Evolutionary conservation across 1,140 invertebrate genomes (phyloP), one percentile per base, ranked within the genome.

Genomic region (Drosophila lini): DNA sequence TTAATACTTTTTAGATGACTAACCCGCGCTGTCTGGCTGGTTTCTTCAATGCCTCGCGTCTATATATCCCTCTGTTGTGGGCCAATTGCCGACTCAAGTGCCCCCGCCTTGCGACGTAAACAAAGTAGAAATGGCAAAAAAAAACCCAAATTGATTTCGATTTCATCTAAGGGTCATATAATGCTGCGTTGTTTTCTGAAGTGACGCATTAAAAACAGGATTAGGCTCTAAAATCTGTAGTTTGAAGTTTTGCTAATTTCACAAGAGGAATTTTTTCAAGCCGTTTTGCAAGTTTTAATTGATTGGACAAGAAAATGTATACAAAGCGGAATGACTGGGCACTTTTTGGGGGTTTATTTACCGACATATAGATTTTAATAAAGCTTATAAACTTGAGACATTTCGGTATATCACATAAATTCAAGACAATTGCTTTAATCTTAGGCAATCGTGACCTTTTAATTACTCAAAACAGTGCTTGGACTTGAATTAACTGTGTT

Each of bases 141-240:
- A 76, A 76, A 59, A 47, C 53, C 61, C 74, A 76, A 76, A 76
- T 76, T 76, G 55, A 76, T 76, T 76, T 76, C 62, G 73, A 59
- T 76, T 77, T 76, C 73, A 76, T 76, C 55, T 41, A 36, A 36
- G 36, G 36, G 38, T 65, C 41, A 47, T 47, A 41, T 44, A 40
- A 52, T 40, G 25, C 38, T 40, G 8, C 44, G 32, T 44, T 47
- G 36, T 19, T 56, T 38, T 19, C 40, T 38, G 36, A n/a, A 77
- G 34, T 42, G 59, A 48, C 42, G 70, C 16, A 50, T 15, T 56
- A 42, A 32, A 71, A 57, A 65, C 57, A 36, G 40, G 59, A 36
- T 28, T 63, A 28, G 60, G 15, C 31, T 9, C 28, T 45, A 45
- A 28, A 31, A 36, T 32, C 5, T n/a, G 25, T 32, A 9, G 36